phyloP scores from a whole-genome alignment of 2,797 vertebrate species.

The Vipera latastei region DNA sequence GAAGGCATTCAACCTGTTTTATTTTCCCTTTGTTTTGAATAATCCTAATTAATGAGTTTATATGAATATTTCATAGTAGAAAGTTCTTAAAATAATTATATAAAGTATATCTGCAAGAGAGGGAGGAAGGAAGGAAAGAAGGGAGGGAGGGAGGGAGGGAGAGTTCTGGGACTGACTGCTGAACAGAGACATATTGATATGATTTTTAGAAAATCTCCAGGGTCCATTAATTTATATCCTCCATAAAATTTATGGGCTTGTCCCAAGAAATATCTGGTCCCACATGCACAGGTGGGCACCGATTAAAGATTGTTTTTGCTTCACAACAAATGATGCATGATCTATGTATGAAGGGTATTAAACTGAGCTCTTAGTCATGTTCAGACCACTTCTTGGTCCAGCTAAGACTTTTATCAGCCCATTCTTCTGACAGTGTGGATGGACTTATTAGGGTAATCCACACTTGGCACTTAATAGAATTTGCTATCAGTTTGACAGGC shows the following conservation, averaged over 20 bases:
- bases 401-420: background rate
- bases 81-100: background rate
- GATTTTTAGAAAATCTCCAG: background rate
- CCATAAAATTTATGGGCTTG: background rate
- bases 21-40: background rate
- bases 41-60: background rate
- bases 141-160: too few relatives aligned
- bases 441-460: background rate
- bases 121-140: background rate
- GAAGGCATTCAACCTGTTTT: background rate
- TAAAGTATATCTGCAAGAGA: background rate
- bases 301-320: background rate
- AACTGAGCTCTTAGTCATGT: background rate
- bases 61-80: background rate
- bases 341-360: background rate
- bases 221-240: background rate
- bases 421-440: background rate
- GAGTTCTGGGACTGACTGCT: background rate
- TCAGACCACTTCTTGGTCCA: background rate
- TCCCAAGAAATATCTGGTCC: background rate
- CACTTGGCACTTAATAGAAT: background rate
- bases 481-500: background rate
- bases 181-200: background rate
- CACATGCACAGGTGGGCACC: background rate
- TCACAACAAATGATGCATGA: background rate